These are phyloP conservation scores for Himalopsyche kuldschensis DNA, from an alignment of 2,888 invertebrate genomes.

Conservation along the genomic window DNA sequence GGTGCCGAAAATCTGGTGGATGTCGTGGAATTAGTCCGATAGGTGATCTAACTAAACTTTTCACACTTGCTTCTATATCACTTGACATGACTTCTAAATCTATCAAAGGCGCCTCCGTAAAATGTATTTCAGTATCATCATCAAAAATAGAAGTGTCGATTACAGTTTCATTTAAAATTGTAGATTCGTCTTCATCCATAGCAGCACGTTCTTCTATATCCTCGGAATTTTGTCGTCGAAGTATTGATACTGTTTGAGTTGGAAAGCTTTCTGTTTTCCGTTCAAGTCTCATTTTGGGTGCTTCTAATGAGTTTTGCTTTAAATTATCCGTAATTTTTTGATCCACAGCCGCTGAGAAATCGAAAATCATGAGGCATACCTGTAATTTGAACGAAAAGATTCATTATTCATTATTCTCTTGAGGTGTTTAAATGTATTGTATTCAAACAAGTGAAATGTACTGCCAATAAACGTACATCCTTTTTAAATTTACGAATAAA, in stretches of 20 bases:
- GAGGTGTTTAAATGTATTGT: no score
- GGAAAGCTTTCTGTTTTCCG: background rate
- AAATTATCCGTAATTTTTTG: background rate
- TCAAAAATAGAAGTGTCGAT: background rate
- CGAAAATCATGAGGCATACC: constrained; percentile 14
- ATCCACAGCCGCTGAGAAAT: constrained; percentile 4
- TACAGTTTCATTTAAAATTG: background rate
- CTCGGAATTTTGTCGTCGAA: background rate
- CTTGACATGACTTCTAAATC: background rate
- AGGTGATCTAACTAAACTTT: background rate
- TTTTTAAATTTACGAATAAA: no score
- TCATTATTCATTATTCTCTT: no score
- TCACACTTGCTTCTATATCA: background rate
- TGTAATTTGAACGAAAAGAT: background rate
- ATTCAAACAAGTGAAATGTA: no score
- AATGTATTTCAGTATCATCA: background rate
- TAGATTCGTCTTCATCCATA: background rate
- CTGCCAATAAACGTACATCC: no score
- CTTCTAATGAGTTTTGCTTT: background rate
- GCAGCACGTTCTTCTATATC: background rate
- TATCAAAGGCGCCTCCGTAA: background rate
- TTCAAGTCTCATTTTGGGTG: background rate
- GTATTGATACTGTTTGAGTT: background rate
- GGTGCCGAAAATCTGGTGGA: background rate
- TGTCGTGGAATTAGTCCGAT: background rate